Base-by-base conservation (phyloP, 2,888 invertebrate species). In the Microctonus brassicae region DNA sequence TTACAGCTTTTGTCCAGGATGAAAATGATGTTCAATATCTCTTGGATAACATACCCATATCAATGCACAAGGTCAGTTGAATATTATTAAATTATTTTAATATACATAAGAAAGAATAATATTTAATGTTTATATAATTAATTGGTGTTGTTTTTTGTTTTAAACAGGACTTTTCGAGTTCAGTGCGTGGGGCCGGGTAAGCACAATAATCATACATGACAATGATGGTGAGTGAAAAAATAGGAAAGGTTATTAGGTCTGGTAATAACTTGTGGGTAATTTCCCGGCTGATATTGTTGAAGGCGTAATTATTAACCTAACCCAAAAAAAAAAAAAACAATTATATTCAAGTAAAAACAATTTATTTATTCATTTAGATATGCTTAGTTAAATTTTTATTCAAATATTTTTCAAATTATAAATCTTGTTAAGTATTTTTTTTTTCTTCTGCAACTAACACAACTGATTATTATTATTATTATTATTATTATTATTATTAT, bases 1-100 rank as follows among this genome's bases (percentile, higher is more conserved):
- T 26, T 90, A 80, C 89, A 92, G 94, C 92, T 78, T 94, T 93
- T 84, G 91, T 93, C 82, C 92, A 93, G 87, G 92, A 89, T 84
- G 93, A 92, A 87, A 92, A 91, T 83, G 92, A 93, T 81, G 89
- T 92, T 78, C 91, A 91, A 85, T 93, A 93, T 87, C 90, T 93
- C 86, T 90, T 91, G 83, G 92, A 92, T 86, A 91, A 91, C 82
- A 88, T 91, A 82, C 89, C 90, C 77, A 88, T 88, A 77, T 83
- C 90, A 76, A 88, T 91, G 84, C 90, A 90, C 83, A 89, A 90
- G 89, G 91, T 88, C 75, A 79, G 80, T 76, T 63, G 20, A 13
- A 36, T 58, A 47, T 47, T 13, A 17, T 58, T 29, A 9, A 42
- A 29, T 42, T 17, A 11, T 29, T 11, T 52, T 42, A 26, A 17